phyloP scores from a whole-genome alignment of 2,113 vertebrate species.

The Bucco capensis region DNA sequence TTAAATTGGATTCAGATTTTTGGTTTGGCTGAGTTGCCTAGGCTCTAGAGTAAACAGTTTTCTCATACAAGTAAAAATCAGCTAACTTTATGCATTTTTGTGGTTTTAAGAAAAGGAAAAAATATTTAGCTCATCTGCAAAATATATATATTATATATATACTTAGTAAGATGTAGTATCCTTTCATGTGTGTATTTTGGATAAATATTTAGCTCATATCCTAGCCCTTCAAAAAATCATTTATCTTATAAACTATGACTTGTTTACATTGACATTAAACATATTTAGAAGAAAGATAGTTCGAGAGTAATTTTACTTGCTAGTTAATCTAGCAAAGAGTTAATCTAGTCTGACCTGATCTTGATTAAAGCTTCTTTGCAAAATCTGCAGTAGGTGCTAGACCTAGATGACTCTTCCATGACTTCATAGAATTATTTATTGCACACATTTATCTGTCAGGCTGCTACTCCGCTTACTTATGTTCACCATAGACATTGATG shows the following conservation, averaged over 20 bases:
- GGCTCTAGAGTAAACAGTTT: constrained; percentile 11
- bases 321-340: background rate
- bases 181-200: background rate
- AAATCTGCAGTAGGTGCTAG: background rate
- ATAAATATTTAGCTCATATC: background rate
- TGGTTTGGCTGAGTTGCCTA: background rate
- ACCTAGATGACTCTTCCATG: background rate
- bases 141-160: background rate
- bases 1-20: constrained; percentile 34
- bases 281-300: background rate
- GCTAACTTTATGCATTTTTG: background rate
- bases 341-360: background rate
- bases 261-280: background rate
- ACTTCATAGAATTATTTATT: background rate
- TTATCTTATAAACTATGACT: background rate
- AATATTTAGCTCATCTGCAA: background rate
- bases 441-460: background rate
- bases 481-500: background rate
- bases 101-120: background rate
- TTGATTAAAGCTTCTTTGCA: background rate
- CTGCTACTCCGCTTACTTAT: background rate
- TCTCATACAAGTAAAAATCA: constrained; percentile 3
- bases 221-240: background rate
- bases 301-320: background rate
- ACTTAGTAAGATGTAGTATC: background rate